These are phyloP conservation scores for Trichopria drosophilae DNA, from an alignment of 2,888 invertebrate genomes.

Conservation along the genomic window DNA sequence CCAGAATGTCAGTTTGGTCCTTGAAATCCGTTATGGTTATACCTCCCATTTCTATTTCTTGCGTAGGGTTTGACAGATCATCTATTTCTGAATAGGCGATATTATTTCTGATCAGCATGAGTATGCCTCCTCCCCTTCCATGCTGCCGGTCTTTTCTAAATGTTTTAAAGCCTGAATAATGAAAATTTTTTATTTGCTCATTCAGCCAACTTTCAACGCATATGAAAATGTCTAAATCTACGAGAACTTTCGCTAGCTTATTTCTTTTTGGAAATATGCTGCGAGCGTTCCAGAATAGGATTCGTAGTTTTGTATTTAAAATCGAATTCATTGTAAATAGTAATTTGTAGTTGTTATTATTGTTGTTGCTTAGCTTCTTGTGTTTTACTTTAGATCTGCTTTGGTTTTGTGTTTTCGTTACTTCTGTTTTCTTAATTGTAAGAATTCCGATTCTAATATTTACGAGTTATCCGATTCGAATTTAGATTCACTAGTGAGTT, in stretches of 20 bases:
- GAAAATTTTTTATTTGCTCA: not conserved
- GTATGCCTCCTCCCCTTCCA: conserved; percentile 9
- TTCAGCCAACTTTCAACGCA: conserved; percentile 12
- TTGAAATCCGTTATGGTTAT: not conserved
- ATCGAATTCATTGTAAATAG: too few species aligned
- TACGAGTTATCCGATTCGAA: too few species aligned
- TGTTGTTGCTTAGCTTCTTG: too few species aligned
- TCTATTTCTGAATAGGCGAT: conserved; percentile 10
- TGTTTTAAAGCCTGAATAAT: conserved; percentile 4
- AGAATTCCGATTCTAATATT: too few species aligned
- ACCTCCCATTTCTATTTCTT: not conserved
- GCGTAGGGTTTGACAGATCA: not conserved
- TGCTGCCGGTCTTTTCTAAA: conserved; percentile 9
- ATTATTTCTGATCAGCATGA: conserved; percentile 10
- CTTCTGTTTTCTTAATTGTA: too few species aligned
- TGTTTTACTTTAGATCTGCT: too few species aligned
- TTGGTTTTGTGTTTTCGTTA: too few species aligned
- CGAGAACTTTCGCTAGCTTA: not conserved
- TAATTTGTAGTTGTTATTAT: too few species aligned
- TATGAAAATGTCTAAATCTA: conserved; percentile 7
- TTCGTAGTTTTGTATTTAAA: not conserved
- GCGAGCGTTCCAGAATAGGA: conserved; percentile 10
- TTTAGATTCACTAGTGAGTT: too few species aligned
- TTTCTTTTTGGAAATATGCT: conserved; percentile 2
- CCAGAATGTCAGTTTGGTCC: not conserved